A percentile compares a stretch with the other conserved stretches of the same genome.
These are phyloP conservation scores for Knipowitschia caucasica DNA, from an alignment of 2,797 vertebrate species.

Conservation along the genomic window DNA sequence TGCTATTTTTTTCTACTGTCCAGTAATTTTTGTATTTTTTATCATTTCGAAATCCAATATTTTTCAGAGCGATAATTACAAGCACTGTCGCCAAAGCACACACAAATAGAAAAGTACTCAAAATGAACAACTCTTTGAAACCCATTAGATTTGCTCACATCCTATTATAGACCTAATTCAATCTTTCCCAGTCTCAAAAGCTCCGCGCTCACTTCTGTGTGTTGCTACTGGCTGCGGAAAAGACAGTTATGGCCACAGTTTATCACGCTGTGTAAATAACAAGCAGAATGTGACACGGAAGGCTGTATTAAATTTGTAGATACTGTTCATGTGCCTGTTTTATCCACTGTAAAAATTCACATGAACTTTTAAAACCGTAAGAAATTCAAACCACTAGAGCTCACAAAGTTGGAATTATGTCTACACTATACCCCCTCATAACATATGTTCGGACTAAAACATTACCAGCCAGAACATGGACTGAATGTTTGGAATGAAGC, in stretches of 20 bases:
- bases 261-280: background rate
- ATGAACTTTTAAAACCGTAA: background rate
- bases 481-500: constrained; percentile 3
- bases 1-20: no score
- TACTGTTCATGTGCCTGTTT: background rate
- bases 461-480: no score
- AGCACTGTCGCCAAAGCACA: no score
- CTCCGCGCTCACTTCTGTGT: background rate
- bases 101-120: no score
- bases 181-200: background rate
- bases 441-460: no score
- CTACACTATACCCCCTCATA: background rate
- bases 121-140: no score
- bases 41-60: no score
- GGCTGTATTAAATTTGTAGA: background rate
- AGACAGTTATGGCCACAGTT: background rate
- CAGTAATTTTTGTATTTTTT: no score
- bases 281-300: constrained; percentile 1
- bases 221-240: background rate
- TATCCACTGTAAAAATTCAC: constrained; percentile 2
- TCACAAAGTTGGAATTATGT: background rate
- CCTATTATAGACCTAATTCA: background rate
- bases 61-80: no score
- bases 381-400: background rate
- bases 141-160: no score